These are phyloP conservation scores for Ferrisia virgata DNA, from an alignment of 2,888 invertebrate genomes.

Conservation along the genomic window DNA sequence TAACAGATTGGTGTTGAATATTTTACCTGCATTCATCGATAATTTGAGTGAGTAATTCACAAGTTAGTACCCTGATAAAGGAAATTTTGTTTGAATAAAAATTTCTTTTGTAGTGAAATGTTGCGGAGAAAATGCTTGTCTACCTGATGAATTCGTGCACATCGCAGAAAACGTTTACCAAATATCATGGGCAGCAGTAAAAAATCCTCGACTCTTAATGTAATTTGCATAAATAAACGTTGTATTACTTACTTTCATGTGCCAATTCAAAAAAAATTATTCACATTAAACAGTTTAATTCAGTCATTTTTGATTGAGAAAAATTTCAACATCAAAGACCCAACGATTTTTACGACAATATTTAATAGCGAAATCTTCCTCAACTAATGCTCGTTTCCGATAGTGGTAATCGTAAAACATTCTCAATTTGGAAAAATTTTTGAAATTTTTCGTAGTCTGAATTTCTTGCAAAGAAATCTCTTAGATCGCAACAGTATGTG, in stretches of 20 bases:
- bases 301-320: too few relatives aligned
- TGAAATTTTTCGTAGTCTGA: not conserved
- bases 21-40: not conserved
- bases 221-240: not conserved
- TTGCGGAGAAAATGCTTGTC: not conserved
- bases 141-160: not conserved
- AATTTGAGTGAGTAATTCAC: not conserved
- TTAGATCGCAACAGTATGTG: not conserved
- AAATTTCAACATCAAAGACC: too few relatives aligned
- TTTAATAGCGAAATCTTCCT: not conserved
- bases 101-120: not conserved
- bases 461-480: not conserved
- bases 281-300: too few relatives aligned
- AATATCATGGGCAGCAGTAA: not conserved
- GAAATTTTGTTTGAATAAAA: too few relatives aligned
- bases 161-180: not conserved
- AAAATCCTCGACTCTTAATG: slow-evolving; percentile 4
- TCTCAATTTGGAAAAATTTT: not conserved
- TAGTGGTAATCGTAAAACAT: not conserved
- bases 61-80: too few relatives aligned
- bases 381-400: not conserved
- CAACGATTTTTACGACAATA: too few relatives aligned
- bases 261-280: too few relatives aligned
- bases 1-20: not conserved
- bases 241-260: too few relatives aligned